Percentiles rank a stretch among this genome's conserved stretches.
phyloP scores from a whole-genome alignment of 2,113 vertebrate species.

The Periophthalmodon schlosseri region DNA sequence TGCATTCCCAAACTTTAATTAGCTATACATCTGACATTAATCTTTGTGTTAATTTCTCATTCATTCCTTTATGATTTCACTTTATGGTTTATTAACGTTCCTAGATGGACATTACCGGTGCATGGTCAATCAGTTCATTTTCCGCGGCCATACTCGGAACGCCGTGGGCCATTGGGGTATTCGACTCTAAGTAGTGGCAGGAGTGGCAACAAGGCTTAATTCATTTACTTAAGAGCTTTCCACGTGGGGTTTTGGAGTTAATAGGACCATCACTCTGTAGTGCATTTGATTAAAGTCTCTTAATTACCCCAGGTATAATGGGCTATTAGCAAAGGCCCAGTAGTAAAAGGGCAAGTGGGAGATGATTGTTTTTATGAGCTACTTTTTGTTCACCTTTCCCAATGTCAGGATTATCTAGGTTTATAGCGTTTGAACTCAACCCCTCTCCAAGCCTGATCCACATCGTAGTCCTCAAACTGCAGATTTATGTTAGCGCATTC shows the following conservation, averaged over 20 bases:
- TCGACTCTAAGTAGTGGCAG: conserved; percentile 69
- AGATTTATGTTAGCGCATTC: background rate
- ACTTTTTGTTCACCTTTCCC: conserved; percentile 62
- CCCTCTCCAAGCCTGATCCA: conserved; percentile 17
- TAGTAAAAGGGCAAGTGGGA: conserved; percentile 74
- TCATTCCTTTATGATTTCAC: conserved; percentile 2
- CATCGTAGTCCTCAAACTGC: conserved; percentile 1
- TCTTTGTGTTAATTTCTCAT: background rate
- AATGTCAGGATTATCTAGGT: conserved; percentile 57
- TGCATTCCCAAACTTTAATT: background rate
- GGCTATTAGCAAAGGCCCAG: conserved; percentile 71
- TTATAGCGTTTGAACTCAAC: conserved; percentile 40
- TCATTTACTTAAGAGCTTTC: conserved; percentile 76
- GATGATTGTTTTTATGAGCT: conserved; percentile 71
- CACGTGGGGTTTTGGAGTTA: conserved; percentile 76
- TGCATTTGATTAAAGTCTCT: conserved; percentile 78
- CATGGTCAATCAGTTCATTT: conserved; percentile 60
- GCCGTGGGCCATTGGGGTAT: conserved; percentile 62
- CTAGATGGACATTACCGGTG: conserved; percentile 19
- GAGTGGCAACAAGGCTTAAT: conserved; percentile 71
- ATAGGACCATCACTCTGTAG: conserved; percentile 71
- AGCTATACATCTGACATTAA: background rate
- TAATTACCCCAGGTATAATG: conserved; percentile 76
- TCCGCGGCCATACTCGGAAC: conserved; percentile 46
- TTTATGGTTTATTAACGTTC: background rate